Evolutionary conservation across 2,888 invertebrate genomes (phyloP).

Genomic region (Spodoptera picta): DNA sequence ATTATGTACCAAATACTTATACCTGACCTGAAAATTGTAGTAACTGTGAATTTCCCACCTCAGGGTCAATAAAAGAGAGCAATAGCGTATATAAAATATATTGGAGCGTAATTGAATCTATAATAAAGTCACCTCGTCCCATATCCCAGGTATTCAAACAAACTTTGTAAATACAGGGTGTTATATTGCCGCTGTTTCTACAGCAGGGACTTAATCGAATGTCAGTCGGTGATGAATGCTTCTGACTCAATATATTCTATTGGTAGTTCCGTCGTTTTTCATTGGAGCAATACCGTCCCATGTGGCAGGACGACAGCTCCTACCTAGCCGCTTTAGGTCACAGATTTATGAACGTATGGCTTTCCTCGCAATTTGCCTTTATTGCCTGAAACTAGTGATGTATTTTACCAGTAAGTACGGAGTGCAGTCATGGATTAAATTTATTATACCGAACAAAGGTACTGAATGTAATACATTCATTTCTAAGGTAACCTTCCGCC

Average conservation of each 20-base stretch:
- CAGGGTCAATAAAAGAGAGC: too few relatives aligned
- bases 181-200: constrained; percentile 20
- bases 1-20: too few relatives aligned
- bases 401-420: constrained; percentile 26
- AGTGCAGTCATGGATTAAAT: constrained; percentile 14
- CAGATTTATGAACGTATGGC: constrained; percentile 35
- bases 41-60: too few relatives aligned
- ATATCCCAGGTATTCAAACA: constrained; percentile 15
- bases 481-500: too few relatives aligned
- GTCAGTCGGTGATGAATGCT: constrained; percentile 47
- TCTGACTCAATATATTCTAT: constrained; percentile 33
- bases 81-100: too few relatives aligned
- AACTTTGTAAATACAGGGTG: constrained; percentile 21
- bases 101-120: not conserved
- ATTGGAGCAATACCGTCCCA: constrained; percentile 29
- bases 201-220: constrained; percentile 41
- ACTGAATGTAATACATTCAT: not conserved
- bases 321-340: constrained; percentile 17
- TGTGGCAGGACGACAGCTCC: constrained; percentile 30
- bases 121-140: not conserved
- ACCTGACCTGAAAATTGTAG: too few relatives aligned
- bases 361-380: constrained; percentile 32
- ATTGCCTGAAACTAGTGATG: constrained; percentile 16
- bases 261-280: constrained; percentile 38
- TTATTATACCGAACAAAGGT: constrained; percentile 1